A percentile compares a stretch with the other conserved stretches of the same genome.
phyloP scores from a whole-genome alignment of 2,113 vertebrate genomes.

The Cyphotilapia sp. region DNA sequence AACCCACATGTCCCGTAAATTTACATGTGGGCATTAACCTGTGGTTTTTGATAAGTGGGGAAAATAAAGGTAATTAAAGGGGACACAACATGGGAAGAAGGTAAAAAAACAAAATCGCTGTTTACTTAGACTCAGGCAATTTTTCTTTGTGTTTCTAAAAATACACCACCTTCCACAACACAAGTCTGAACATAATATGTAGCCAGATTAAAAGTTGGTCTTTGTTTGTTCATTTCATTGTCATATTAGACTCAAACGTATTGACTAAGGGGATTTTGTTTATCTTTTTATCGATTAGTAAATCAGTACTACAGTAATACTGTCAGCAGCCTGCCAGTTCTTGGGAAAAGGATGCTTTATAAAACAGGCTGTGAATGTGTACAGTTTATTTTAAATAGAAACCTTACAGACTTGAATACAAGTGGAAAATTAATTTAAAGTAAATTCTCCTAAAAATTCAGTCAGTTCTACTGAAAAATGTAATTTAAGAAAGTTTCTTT shows the following conservation, averaged over 20 bases:
- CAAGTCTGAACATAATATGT: neutral
- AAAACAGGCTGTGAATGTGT: neutral
- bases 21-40: conserved; percentile 24
- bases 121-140: neutral
- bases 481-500: neutral
- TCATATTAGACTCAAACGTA: neutral
- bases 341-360: neutral
- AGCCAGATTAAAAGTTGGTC: neutral
- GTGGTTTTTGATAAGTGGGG: neutral
- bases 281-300: neutral
- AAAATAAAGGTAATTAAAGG: neutral
- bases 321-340: neutral
- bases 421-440: neutral
- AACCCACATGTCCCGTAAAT: conserved; percentile 42
- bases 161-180: neutral
- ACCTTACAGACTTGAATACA: neutral
- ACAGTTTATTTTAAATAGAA: neutral
- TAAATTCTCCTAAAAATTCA: neutral
- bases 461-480: neutral
- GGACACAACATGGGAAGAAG: neutral
- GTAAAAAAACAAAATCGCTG: neutral
- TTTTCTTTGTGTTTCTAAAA: neutral
- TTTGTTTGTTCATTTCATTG: neutral
- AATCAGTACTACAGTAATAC: neutral
- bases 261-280: neutral